Evolutionary conservation across 2,888 invertebrate species (phyloP).

Genomic region (Drosophila borborema): DNA sequence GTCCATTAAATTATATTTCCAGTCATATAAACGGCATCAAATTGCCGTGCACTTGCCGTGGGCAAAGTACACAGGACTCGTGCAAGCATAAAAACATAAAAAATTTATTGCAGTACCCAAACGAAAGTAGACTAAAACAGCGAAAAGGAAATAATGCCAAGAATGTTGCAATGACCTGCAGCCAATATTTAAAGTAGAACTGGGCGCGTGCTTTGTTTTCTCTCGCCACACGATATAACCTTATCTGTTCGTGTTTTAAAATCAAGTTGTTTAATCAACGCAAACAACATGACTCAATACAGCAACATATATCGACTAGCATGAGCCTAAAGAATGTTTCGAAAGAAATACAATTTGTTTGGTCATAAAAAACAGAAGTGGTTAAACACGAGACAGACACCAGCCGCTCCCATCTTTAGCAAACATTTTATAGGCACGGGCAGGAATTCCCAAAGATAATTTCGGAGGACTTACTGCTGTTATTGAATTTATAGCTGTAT

Average conservation of each 20-base stretch:
- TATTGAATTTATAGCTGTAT: constrained; percentile 35
- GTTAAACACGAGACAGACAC: neutral
- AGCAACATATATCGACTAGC: neutral
- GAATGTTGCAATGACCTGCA: constrained; percentile 49
- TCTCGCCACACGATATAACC: neutral
- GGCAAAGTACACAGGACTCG: constrained; percentile 50
- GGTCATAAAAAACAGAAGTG: neutral
- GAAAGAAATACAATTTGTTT: neutral
- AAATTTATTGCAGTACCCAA: constrained; percentile 61
- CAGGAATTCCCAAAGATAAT: constrained; percentile 8
- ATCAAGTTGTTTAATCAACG: constrained; percentile 2
- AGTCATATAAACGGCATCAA: constrained; percentile 68
- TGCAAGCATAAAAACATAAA: constrained; percentile 61
- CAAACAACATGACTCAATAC: constrained; percentile 5
- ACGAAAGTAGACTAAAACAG: constrained; percentile 19
- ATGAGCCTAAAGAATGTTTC: neutral
- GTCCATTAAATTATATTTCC: constrained; percentile 72
- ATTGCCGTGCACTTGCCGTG: constrained; percentile 55
- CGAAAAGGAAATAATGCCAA: constrained; percentile 14
- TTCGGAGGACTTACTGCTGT: constrained; percentile 5
- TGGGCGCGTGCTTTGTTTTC: constrained; percentile 7
- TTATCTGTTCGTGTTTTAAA: constrained; percentile 2
- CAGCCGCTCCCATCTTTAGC: neutral
- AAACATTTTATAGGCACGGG: constrained; percentile 2
- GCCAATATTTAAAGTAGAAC: constrained; percentile 9